Evolutionary conservation across 2,888 invertebrate genomes (phyloP), one percentile per base, ranked within the genome.

Genomic region (Brachycybe producta): DNA sequence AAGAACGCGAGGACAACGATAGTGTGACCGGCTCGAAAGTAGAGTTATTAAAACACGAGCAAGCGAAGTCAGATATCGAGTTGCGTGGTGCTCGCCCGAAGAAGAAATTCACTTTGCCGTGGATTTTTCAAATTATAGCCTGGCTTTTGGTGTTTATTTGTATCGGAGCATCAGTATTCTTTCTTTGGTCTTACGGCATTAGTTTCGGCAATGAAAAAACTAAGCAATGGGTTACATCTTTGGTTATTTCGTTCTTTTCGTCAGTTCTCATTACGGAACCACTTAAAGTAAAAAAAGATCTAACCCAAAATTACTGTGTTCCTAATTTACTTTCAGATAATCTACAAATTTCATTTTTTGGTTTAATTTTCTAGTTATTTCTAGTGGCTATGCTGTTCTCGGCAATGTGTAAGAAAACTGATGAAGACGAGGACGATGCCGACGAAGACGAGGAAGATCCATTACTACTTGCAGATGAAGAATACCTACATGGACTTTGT

Each of bases 201-300:
- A 59, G 58, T 57, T 72, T 72, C 58, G 67, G 68, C 13, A 69
- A 72, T 53, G 62, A 61, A 4, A 70, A 68, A 52, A 65, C 66
- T 38, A 63, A 64, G 46, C 67, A 70, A 56, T 72, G 72, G 72
- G 64, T 72, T 8, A 64, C 70, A 1, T 68, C 72, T 3, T 63
- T 72, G 60, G 44, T 71, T 36, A 58, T 70, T 2, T 66, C 70
- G 2, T 68, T 72, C 60, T 61, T 71, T 48, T 63, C 65, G 5
- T 70, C 70, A 0, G 61, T 72, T 3, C 64, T 72, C 53, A 53
- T 73, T 17, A 70, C 70, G 5, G 70, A 73, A 54, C 72, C 72
- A 1, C 60, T 72, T 35, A 70, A 72, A 64, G 70, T 70, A 54
- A 52, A 53, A 42, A 21, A 54, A 52, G 23, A 13, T 8, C 8